phyloP scores from a whole-genome alignment of 2,797 vertebrate genomes.

The Notolepis coatsorum region DNA sequence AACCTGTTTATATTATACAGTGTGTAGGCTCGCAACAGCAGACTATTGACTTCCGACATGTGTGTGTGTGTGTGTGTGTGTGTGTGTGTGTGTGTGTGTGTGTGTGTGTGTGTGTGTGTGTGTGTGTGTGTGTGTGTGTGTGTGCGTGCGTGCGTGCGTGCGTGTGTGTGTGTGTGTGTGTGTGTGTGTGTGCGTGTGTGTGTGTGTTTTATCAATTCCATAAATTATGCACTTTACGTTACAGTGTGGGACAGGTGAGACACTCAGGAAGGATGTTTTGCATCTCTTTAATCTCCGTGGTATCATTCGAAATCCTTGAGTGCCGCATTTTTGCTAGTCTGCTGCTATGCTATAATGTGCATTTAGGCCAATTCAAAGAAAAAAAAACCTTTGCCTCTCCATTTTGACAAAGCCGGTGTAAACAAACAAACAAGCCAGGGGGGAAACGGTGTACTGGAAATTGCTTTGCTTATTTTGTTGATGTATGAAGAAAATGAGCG shows the following conservation, averaged over 20 bases:
- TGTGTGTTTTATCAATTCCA: too few relatives aligned
- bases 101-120: neutral
- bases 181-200: neutral
- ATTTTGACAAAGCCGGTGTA: constrained; percentile 7
- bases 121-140: constrained; percentile 11
- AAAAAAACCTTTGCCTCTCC: constrained; percentile 2
- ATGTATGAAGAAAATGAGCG: constrained; percentile 5
- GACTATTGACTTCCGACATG: too few relatives aligned
- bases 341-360: constrained; percentile 3
- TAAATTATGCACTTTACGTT: too few relatives aligned
- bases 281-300: neutral
- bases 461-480: constrained; percentile 11
- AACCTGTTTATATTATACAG: too few relatives aligned
- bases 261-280: too few relatives aligned
- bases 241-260: too few relatives aligned
- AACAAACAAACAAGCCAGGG: neutral
- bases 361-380: constrained; percentile 1
- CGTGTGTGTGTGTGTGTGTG: neutral
- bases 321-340: constrained; percentile 16
- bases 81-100: too few relatives aligned
- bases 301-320: constrained; percentile 13
- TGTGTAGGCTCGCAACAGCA: too few relatives aligned
- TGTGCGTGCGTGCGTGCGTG: neutral
- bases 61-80: too few relatives aligned
- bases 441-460: constrained; percentile 2